A percentile compares a stretch with the other conserved stretches of the same genome.
These are phyloP conservation scores for Cavia porcellus DNA, from an alignment of 2,113 vertebrate species.

Conservation along the genomic window DNA sequence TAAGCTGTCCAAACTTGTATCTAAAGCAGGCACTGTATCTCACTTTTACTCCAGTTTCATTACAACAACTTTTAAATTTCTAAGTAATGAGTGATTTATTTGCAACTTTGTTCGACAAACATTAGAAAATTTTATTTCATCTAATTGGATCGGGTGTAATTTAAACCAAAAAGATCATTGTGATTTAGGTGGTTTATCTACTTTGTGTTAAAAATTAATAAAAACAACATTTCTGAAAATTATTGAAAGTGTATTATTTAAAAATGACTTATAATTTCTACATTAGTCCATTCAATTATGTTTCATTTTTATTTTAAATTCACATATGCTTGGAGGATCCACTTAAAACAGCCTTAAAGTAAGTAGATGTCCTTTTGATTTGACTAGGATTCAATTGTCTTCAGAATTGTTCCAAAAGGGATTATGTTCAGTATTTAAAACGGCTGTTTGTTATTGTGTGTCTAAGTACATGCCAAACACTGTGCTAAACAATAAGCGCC, in stretches of 20 bases:
- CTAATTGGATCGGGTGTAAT: background rate
- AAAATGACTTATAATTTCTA: slow-evolving; percentile 22
- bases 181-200: background rate
- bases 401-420: slow-evolving; percentile 21
- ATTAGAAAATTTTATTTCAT: background rate
- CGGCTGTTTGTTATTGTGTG: background rate
- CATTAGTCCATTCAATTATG: background rate
- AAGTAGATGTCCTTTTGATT: slow-evolving; percentile 31
- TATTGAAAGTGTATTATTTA: slow-evolving; percentile 1
- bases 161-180: background rate
- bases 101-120: slow-evolving; percentile 17
- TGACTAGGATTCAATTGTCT: slow-evolving; percentile 53
- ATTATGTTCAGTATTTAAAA: slow-evolving; percentile 67
- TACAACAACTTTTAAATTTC: background rate
- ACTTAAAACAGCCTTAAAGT: slow-evolving; percentile 27
- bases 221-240: background rate
- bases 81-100: background rate
- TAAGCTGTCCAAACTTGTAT: background rate
- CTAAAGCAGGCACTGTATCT: background rate
- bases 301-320: slow-evolving; percentile 28
- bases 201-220: background rate
- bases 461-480: background rate
- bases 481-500: slow-evolving; percentile 62
- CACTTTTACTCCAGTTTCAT: background rate
- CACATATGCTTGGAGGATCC: background rate